phyloP scores from a whole-genome alignment of 2,113 vertebrate genomes.

The Symphodus melops region DNA sequence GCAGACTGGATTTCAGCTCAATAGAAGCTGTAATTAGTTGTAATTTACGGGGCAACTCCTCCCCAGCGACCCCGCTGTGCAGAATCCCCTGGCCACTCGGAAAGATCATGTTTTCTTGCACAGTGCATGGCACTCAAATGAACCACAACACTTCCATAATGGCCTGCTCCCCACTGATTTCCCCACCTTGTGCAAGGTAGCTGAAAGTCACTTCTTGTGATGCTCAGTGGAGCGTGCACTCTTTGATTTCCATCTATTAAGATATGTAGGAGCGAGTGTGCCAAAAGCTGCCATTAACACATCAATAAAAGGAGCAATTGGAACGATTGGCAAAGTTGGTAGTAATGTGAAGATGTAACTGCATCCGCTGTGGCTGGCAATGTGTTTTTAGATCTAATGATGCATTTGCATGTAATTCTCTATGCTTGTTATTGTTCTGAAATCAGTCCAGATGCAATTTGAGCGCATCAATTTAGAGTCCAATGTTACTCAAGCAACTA shows the following conservation, averaged over 20 bases:
- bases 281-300: conserved; percentile 65
- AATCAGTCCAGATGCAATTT: conserved; percentile 80
- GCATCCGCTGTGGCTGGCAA: conserved; percentile 49
- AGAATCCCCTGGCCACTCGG: conserved; percentile 79
- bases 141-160: conserved; percentile 80
- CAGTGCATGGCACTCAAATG: conserved; percentile 81
- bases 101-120: conserved; percentile 81
- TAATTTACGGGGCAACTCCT: conserved; percentile 82
- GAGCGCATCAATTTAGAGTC: conserved; percentile 79
- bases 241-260: conserved; percentile 79
- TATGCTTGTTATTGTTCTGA: conserved; percentile 74
- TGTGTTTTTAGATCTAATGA: conserved; percentile 74
- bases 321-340: conserved; percentile 55
- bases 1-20: conserved; percentile 73
- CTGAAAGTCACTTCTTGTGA: conserved; percentile 80
- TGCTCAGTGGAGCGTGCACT: conserved; percentile 71
- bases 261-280: conserved; percentile 63
- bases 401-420: conserved; percentile 77
- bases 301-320: conserved; percentile 60
- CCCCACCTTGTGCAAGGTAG: conserved; percentile 81
- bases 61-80: conserved; percentile 75
- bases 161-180: conserved; percentile 78
- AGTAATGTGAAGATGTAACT: conserved; percentile 56
- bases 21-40: conserved; percentile 83
- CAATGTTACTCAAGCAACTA: conserved; percentile 80